These are phyloP conservation scores for Philonicus albiceps DNA, from an alignment of 2,888 invertebrate species.

Conservation along the genomic window DNA sequence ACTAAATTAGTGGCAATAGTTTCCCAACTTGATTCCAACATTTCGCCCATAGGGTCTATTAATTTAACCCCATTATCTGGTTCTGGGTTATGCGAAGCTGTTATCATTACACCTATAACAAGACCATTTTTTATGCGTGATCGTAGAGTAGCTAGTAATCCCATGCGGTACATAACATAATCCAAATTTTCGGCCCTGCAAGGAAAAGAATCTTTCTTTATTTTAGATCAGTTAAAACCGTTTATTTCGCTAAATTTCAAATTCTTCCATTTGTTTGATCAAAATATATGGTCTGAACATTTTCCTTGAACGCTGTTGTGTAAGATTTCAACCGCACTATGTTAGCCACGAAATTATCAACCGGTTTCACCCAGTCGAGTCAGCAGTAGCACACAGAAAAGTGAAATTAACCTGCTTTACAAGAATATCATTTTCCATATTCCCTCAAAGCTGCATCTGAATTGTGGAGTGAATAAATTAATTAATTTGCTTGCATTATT, in stretches of 20 bases:
- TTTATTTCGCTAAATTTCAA: too few species aligned
- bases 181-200: slow-evolving; percentile 83
- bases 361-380: neutral
- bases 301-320: too few species aligned
- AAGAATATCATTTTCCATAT: too few species aligned
- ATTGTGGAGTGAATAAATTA: too few species aligned
- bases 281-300: too few species aligned
- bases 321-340: too few species aligned
- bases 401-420: too few species aligned
- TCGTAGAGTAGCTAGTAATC: slow-evolving; percentile 86
- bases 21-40: slow-evolving; percentile 95
- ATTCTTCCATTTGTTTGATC: too few species aligned
- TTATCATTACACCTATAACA: slow-evolving; percentile 97
- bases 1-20: slow-evolving; percentile 84
- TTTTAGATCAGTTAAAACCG: neutral
- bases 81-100: slow-evolving; percentile 97
- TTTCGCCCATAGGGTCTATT: slow-evolving; percentile 95
- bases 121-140: slow-evolving; percentile 86
- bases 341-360: too few species aligned
- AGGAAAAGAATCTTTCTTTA: slow-evolving; percentile 52
- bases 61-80: slow-evolving; percentile 97
- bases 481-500: neutral
- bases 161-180: slow-evolving; percentile 95
- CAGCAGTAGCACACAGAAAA: neutral
- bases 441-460: neutral